Evolutionary conservation across 2,113 vertebrate genomes (phyloP), one percentile per base, ranked within the genome.

Genomic region (Aspidoscelis tigris): DNA sequence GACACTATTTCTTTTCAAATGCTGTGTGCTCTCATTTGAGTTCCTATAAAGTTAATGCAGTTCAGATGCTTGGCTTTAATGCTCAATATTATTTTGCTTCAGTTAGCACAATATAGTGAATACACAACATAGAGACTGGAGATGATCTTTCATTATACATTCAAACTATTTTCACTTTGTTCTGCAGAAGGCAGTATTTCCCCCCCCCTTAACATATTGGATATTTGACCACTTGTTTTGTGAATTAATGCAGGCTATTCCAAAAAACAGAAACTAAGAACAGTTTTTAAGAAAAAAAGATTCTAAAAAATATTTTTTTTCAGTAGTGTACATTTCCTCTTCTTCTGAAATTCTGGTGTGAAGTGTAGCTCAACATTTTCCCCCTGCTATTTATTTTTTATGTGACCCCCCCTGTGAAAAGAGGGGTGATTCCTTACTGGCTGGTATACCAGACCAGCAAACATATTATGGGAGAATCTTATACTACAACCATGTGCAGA

Each of bases 1-100:
- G 70, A 22, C 80, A 2, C 74, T 2, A 22, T 68, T 88, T 89
- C 86, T 78, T 33, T 44, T 87, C 10, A 80, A 50, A 73, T 83
- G 22, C 10, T 82, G 20, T 81, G 71, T 83, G n/a, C 16, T 89
- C 80, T 78, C 53, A 81, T 87, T 92, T 0, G 85, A 88, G 78
- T 86, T 88, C 86, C 84, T 86, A 85, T 78, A 88, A 86, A 84
- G 76, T 43, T 90, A 91, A 86, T 91, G 61, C 3, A 89, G 69
- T 78, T 80, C 76, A 92, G 80, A 86, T 4, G 22, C 43, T 90
- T 39, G 0, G 26, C 74, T 87, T 87, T 91, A 64, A 86, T 69
- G 53, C 44, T 79, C 18, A 47, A 7, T 69, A 58, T 87, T 87
- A 61, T 74, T 88, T 92, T 92, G 12, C 86, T 86, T 91, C 44